Percentiles rank a stretch among this genome's conserved stretches.
These are phyloP conservation scores for Tetramorium simillimum DNA, from an alignment of 1,140 invertebrate species.

Conservation along the genomic window DNA sequence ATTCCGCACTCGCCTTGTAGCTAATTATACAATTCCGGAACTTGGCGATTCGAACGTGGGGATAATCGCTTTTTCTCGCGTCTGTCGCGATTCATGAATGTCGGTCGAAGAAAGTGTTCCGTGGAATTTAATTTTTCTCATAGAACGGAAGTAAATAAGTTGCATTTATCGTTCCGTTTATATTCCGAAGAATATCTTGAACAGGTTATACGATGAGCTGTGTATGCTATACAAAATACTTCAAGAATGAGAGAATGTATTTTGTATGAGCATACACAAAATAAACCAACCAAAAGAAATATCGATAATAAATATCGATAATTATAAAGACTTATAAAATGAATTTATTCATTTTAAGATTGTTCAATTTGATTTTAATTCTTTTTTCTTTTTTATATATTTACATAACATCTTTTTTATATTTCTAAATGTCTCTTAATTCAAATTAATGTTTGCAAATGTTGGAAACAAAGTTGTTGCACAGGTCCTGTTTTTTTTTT, in stretches of 20 bases:
- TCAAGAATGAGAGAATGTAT: background rate
- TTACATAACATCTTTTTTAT: background rate
- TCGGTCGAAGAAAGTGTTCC: slow-evolving; percentile 32
- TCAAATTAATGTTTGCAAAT: background rate
- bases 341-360: background rate
- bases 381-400: background rate
- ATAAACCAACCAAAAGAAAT: background rate
- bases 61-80: slow-evolving; percentile 37
- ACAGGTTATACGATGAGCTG: background rate
- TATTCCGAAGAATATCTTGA: background rate
- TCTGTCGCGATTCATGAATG: slow-evolving; percentile 16
- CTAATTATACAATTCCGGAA: slow-evolving; percentile 47
- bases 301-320: background rate
- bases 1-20: too few relatives aligned
- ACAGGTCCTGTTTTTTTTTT: slow-evolving; percentile 19
- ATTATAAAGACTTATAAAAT: background rate
- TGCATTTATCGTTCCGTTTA: background rate
- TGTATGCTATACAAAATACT: background rate
- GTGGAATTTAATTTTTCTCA: slow-evolving; percentile 26
- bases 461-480: background rate
- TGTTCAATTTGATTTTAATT: background rate
- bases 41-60: background rate
- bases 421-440: slow-evolving; percentile 9
- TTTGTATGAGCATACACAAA: background rate
- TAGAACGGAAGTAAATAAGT: background rate